These are phyloP conservation scores for Volucella inflata DNA, from an alignment of 2,888 invertebrate species.

Conservation along the genomic window DNA sequence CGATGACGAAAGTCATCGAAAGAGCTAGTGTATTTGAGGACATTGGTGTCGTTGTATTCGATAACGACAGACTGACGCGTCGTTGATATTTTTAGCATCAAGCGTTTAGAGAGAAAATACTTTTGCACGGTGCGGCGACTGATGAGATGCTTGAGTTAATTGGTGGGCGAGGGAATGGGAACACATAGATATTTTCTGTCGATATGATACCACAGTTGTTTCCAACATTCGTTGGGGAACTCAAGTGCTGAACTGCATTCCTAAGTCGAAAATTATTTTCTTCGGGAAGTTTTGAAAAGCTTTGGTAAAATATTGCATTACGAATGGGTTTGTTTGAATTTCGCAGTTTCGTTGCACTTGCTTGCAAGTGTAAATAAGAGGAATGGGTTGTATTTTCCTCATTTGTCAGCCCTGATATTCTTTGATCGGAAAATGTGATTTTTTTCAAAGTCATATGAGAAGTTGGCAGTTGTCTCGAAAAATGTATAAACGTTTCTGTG, in stretches of 20 bases:
- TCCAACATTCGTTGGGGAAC: neutral
- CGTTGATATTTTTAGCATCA: conserved; percentile 64
- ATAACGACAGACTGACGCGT: neutral
- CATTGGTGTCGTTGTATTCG: conserved; percentile 15
- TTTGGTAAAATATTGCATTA: neutral
- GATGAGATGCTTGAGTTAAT: conserved; percentile 45
- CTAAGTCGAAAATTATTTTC: neutral
- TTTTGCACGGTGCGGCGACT: conserved; percentile 17
- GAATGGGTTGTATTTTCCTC: too few relatives aligned
- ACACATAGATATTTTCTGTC: conserved; percentile 3
- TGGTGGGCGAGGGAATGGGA: conserved; percentile 36
- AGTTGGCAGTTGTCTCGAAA: too few relatives aligned
- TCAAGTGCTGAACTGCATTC: conserved; percentile 1
- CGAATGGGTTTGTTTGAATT: too few relatives aligned
- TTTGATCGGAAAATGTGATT: too few relatives aligned
- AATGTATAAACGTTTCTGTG: too few relatives aligned
- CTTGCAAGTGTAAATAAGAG: too few relatives aligned
- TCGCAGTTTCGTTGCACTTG: too few relatives aligned
- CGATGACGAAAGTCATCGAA: conserved; percentile 54
- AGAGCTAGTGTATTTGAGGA: neutral
- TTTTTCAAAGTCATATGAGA: too few relatives aligned
- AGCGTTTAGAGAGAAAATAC: conserved; percentile 28
- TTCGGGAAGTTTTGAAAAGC: neutral
- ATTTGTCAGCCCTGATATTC: too few relatives aligned
- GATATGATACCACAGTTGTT: conserved; percentile 11